Evolutionary conservation across 2,113 vertebrate species (phyloP).

Genomic region (Nycticorax nycticorax): DNA sequence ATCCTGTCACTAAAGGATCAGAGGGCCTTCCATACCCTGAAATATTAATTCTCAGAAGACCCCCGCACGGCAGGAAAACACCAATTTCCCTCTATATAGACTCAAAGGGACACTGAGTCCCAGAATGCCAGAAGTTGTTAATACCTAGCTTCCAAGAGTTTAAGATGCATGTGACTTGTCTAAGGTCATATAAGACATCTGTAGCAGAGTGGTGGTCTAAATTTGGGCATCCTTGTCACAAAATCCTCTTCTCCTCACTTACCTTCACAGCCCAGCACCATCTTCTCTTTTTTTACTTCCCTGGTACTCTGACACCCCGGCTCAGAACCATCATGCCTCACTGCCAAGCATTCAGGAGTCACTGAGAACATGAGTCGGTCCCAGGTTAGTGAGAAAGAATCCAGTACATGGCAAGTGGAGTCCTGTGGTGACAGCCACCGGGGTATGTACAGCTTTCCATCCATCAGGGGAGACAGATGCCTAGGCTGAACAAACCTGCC

Average conservation of each 20-base stretch:
- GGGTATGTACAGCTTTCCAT: neutral
- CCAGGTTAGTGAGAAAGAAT: neutral
- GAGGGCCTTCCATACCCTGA: neutral
- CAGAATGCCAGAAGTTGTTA: neutral
- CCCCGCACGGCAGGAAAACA: neutral
- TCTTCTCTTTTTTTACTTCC: neutral
- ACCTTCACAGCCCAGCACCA: neutral
- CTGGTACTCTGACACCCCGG: neutral
- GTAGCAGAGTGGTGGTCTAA: neutral
- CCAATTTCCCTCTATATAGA: neutral
- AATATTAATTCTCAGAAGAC: neutral
- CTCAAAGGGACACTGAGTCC: neutral
- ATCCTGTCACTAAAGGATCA: neutral
- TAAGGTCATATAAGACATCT: neutral
- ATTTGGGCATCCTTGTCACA: neutral
- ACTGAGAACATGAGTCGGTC: neutral
- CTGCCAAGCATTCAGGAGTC: neutral
- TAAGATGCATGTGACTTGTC: neutral
- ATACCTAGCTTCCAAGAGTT: neutral
- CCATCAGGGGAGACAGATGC: neutral
- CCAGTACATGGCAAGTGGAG: neutral
- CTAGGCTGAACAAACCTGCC: neutral
- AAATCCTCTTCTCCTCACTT: neutral
- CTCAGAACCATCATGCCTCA: neutral
- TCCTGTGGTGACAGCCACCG: neutral